Evolutionary conservation across 2,888 invertebrate species (phyloP), one percentile per base, ranked within the genome.

Genomic region (Zootermopsis nevadensis): DNA sequence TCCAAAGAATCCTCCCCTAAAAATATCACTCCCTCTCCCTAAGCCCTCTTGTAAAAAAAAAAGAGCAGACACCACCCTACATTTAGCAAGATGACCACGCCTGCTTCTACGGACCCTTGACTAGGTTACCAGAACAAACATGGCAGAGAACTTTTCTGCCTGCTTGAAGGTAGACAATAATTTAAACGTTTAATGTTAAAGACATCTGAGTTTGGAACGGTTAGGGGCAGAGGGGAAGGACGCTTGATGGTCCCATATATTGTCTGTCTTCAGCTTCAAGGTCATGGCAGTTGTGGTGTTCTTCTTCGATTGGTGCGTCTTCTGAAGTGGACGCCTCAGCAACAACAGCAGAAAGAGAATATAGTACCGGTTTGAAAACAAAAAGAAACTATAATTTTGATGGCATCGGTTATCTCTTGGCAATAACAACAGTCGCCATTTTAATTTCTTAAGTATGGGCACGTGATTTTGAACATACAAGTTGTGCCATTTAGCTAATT

Each of bases 201-300:
- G 48, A 76, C 42, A 76, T 42, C 60, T 15, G 19, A 48, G 48
- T 48, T 48, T 48, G 15, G 38, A 74, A 74, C 27, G 38, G 10
- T 2, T 2, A 35, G 35, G n/a, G 27, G 76, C 15, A 42, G 76
- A 27, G 38, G 31, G 77, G 77, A 48, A 22, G 24, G 31, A 55
- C 10, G 31, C 27, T 48, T 48, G 55, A 55, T 38, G 77, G 77
- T 77, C 77, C 77, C 77, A 77, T 77, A 77, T 55, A 77, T 77
- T 77, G 77, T 77, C 38, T 76, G 38, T 77, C 77, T 33, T 55
- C 22, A 1, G 31, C 22, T 55, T 55, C 55, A 77, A 77, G 77
- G 77, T 77, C 55, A 69, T 22, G 69, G 33, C 6, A 33, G 30
- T 8, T 30, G 27, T 22, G 27, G 30, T 27, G n/a, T 66, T 27